A percentile compares a stretch with the other conserved stretches of the same genome.
Conservation (phyloP, 2,797 vertebrate species). For the Neosilurus hyrtlii region DNA sequence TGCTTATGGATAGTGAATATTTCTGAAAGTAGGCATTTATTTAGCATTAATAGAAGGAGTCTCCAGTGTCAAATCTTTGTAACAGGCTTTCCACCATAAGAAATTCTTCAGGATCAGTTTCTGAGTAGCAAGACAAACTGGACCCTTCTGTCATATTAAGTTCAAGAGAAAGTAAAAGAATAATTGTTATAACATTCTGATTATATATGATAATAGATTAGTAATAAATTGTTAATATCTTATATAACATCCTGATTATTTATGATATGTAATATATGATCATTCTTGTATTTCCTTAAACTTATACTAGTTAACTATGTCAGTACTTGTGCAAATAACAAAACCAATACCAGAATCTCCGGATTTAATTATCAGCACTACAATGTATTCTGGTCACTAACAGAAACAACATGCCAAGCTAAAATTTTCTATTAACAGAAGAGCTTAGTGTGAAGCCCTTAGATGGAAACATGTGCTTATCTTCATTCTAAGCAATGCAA, state of each 20-base stretch:
- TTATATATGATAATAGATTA: too few relatives aligned
- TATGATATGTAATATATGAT: background rate
- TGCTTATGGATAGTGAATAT: too few relatives aligned
- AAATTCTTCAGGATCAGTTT: background rate
- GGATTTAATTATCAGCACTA: background rate
- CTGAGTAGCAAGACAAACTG: background rate
- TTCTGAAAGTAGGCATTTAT: background rate
- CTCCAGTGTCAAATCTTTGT: background rate
- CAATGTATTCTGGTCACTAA: background rate
- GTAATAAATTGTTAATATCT: background rate
- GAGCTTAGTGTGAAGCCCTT: background rate
- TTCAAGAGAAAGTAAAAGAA: background rate
- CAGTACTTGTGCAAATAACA: background rate
- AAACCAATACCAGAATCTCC: background rate
- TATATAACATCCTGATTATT: background rate
- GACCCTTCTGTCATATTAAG: background rate
- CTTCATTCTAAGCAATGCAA: background rate
- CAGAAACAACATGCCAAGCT: background rate
- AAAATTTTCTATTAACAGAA: background rate
- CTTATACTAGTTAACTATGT: background rate
- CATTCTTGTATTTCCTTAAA: background rate
- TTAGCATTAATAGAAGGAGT: background rate
- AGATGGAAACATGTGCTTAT: background rate
- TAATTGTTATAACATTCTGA: background rate
- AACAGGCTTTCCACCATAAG: background rate